phyloP scores from a whole-genome alignment of 2,888 invertebrate species.

The Dorcus hopei region DNA sequence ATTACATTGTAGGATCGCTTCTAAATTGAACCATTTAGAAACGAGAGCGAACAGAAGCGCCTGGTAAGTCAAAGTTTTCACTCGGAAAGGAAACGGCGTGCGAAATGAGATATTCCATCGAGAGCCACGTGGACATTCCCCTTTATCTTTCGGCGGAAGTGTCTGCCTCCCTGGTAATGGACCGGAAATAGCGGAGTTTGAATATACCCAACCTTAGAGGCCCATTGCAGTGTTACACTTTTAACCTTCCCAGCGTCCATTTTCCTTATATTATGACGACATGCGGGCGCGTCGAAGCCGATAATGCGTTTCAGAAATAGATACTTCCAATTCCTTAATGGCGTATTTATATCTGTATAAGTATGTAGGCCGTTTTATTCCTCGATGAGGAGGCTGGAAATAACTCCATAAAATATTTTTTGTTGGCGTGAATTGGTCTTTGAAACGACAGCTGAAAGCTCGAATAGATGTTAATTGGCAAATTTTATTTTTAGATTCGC shows the following conservation, averaged over 20 bases:
- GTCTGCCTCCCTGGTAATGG: conserved; percentile 34
- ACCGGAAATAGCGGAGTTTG: conserved; percentile 36
- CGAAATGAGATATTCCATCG: conserved; percentile 36
- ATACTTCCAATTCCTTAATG: conserved; percentile 8
- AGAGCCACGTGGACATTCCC: conserved; percentile 31
- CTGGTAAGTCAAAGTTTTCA: conserved; percentile 11
- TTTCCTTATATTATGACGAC: conserved; percentile 8
- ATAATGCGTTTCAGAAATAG: conserved; percentile 14
- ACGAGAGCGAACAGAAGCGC: conserved; percentile 8
- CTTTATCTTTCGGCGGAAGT: conserved; percentile 36
- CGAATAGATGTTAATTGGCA: too few species aligned
- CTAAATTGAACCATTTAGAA: background rate
- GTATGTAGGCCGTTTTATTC: too few species aligned
- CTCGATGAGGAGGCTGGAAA: too few species aligned
- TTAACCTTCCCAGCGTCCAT: conserved; percentile 22
- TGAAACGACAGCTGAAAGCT: too few species aligned
- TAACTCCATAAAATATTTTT: too few species aligned
- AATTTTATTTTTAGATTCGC: too few species aligned
- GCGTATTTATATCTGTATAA: background rate
- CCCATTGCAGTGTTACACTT: conserved; percentile 23
- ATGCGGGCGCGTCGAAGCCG: conserved; percentile 7
- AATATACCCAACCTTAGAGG: conserved; percentile 30
- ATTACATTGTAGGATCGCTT: too few species aligned
- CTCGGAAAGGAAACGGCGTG: conserved; percentile 32
- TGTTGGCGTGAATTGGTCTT: too few species aligned